phyloP scores from a whole-genome alignment of 2,797 vertebrate species.

The Helarctos malayanus region DNA sequence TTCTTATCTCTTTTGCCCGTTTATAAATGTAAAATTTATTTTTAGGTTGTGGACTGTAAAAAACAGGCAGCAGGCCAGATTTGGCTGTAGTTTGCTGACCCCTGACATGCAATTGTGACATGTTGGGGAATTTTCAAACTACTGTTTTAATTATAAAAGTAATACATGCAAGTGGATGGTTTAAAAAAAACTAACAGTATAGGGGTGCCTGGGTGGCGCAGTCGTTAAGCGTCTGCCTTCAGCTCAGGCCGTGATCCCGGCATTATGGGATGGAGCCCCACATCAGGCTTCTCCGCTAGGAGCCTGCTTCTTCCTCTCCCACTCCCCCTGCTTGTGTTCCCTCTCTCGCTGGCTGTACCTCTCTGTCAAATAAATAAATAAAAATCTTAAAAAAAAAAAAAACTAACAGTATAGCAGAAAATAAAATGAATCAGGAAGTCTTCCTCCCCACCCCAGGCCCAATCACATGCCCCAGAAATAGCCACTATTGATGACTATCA shows the following conservation, averaged over 20 bases:
- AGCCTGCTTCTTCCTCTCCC: no score
- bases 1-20: constrained; percentile 25
- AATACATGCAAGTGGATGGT: constrained; percentile 50
- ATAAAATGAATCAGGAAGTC: constrained; percentile 50
- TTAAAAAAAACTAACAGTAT: neutral
- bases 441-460: neutral
- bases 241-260: no score
- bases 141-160: constrained; percentile 62
- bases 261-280: no score
- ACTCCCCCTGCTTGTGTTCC: no score
- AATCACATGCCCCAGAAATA: constrained; percentile 42
- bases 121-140: constrained; percentile 38
- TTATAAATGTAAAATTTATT: constrained; percentile 52
- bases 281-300: no score
- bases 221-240: no score
- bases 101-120: neutral
- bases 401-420: constrained; percentile 36
- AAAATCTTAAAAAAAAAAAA: neutral
- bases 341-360: no score
- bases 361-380: no score
- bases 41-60: neutral
- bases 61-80: constrained; percentile 26
- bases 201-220: no score
- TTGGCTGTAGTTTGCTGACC: neutral
- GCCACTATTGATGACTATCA: constrained; percentile 32